A percentile compares a stretch with the other conserved stretches of the same genome.
Evolutionary conservation across 2,888 invertebrate species (phyloP).

Genomic region (Drosophila subsilvestris): DNA sequence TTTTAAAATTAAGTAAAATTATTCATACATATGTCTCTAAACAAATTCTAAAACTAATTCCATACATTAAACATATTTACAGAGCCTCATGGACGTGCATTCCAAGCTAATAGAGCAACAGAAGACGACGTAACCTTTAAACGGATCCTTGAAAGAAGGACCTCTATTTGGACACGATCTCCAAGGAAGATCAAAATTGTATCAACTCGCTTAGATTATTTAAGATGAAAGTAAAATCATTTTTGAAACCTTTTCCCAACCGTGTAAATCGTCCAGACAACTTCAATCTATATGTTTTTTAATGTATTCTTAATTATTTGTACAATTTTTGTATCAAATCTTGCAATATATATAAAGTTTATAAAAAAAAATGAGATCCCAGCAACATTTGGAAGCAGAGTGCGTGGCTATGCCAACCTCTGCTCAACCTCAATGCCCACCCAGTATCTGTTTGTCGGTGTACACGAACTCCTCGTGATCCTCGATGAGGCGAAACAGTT

Average conservation of each 20-base stretch:
- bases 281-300: background rate
- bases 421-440: background rate
- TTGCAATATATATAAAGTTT: background rate
- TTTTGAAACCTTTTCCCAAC: background rate
- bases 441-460: slow-evolving; percentile 38
- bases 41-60: background rate
- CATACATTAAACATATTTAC: slow-evolving; percentile 35
- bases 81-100: slow-evolving; percentile 94
- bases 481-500: slow-evolving; percentile 63
- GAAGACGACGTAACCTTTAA: slow-evolving; percentile 20
- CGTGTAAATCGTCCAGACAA: background rate
- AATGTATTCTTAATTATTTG: background rate
- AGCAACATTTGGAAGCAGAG: background rate
- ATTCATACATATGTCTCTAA: background rate
- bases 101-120: slow-evolving; percentile 89
- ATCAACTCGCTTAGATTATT: background rate
- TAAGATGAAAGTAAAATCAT: background rate
- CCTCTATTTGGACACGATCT: background rate
- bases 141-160: background rate
- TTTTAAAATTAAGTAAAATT: background rate
- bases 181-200: background rate
- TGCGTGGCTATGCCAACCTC: slow-evolving; percentile 14
- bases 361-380: background rate
- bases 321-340: slow-evolving; percentile 2
- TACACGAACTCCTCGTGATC: slow-evolving; percentile 56